A percentile compares a stretch with the other conserved stretches of the same genome.
Conservation (phyloP, 2,113 vertebrate genomes). For the Acanthochromis polyacanthus region DNA sequence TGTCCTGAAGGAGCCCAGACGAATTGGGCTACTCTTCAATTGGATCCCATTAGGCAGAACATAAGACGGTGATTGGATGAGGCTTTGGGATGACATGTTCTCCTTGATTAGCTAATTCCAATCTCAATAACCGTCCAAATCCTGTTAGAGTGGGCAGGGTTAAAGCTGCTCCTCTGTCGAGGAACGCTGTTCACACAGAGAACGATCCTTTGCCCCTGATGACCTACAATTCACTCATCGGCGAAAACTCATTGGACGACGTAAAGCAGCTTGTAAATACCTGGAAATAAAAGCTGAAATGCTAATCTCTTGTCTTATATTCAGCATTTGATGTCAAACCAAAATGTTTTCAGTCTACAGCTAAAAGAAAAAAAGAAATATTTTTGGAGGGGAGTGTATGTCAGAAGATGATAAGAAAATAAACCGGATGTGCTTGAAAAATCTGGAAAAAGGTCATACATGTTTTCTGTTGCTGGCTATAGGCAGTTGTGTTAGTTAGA, state of each 20-base stretch:
- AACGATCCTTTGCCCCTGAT: conserved; percentile 16
- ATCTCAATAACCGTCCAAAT: conserved; percentile 78
- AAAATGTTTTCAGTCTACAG: no score
- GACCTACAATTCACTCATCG: conserved; percentile 1
- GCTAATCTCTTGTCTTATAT: no score
- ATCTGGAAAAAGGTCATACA: no score
- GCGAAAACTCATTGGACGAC: conserved; percentile 10
- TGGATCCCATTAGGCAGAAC: conserved; percentile 75
- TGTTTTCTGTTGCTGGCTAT: no score
- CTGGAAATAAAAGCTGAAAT: no score
- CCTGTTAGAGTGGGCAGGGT: conserved; percentile 65
- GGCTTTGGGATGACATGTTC: conserved; percentile 79
- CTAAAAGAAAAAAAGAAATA: no score
- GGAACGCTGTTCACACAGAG: not conserved
- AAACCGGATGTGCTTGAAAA: no score
- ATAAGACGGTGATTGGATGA: conserved; percentile 79
- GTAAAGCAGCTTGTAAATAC: not conserved
- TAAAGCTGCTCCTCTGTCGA: conserved; percentile 47
- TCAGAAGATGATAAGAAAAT: no score
- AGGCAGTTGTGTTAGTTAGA: no score
- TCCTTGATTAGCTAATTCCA: conserved; percentile 79
- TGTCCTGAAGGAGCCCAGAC: conserved; percentile 52
- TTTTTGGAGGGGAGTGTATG: no score
- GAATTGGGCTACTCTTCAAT: conserved; percentile 54
- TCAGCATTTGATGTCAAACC: no score